Conservation (phyloP, 2,888 invertebrate genomes). For the Lasioglossum figueresi region DNA sequence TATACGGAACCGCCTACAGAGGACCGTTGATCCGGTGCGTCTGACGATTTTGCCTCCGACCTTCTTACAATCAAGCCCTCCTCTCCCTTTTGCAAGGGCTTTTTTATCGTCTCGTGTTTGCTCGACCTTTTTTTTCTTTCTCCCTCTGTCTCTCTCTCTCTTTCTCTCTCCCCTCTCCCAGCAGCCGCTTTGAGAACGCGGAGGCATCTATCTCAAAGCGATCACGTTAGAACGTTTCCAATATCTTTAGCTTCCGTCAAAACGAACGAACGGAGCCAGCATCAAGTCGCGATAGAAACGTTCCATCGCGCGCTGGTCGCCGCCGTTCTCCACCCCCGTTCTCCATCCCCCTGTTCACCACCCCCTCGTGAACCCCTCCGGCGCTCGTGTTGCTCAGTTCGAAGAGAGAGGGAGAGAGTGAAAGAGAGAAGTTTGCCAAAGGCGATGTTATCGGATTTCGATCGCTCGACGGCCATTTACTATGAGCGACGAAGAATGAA, state of each 20-base stretch:
- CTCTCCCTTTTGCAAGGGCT: not conserved
- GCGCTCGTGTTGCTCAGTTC: conserved; percentile 51
- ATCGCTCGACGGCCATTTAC: conserved; percentile 63
- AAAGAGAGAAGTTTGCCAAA: conserved; percentile 59
- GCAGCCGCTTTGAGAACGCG: conserved; percentile 25
- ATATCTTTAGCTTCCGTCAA: conserved; percentile 71
- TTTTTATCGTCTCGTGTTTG: conserved; percentile 51
- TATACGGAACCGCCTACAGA: conserved; percentile 19
- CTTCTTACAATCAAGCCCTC: conserved; percentile 41
- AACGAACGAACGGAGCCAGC: conserved; percentile 59
- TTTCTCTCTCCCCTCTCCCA: not conserved
- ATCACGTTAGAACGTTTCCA: conserved; percentile 66
- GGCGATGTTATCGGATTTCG: conserved; percentile 68
- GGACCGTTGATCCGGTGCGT: conserved; percentile 43
- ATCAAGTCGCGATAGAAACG: conserved; percentile 52
- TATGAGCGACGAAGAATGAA: conserved; percentile 64
- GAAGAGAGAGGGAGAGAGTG: not conserved
- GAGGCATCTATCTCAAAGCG: conserved; percentile 54
- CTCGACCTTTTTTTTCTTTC: conserved; percentile 3
- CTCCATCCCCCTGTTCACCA: not conserved
- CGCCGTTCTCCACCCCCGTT: not conserved
- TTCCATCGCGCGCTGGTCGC: conserved; percentile 28
- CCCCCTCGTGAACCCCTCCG: not conserved
- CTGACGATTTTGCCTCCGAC: conserved; percentile 31
- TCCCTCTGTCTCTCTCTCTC: not conserved